A percentile compares a stretch with the other conserved stretches of the same genome.
Conservation (phyloP, 2,888 invertebrate genomes). For the Drosophila nr. perissopoda region DNA sequence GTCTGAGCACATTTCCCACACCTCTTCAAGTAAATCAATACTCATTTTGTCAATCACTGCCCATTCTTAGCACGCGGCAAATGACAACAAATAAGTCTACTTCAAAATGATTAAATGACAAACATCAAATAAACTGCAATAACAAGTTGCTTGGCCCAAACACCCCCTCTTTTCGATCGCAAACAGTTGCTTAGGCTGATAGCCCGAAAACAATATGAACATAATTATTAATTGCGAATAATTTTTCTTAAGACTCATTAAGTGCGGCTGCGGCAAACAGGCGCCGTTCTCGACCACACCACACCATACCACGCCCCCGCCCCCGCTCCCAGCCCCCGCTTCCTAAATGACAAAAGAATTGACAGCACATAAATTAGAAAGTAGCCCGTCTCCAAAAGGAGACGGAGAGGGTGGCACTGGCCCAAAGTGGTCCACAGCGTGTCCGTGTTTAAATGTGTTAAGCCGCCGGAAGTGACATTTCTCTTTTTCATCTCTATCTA, state of each 20-base stretch:
- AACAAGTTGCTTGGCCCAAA: constrained; percentile 53
- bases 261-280: constrained; percentile 71
- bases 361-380: constrained; percentile 81
- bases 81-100: constrained; percentile 75
- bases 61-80: constrained; percentile 42
- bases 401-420: constrained; percentile 27
- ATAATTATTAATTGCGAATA: constrained; percentile 80
- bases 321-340: constrained; percentile 11
- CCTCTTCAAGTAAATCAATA: constrained; percentile 2
- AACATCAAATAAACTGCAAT: constrained; percentile 80
- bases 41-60: constrained; percentile 38
- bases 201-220: constrained; percentile 73
- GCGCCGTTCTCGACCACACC: constrained; percentile 57
- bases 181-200: constrained; percentile 31
- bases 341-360: constrained; percentile 78
- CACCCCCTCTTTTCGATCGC: constrained; percentile 31
- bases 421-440: constrained; percentile 56
- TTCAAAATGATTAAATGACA: constrained; percentile 76
- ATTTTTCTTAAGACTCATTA: constrained; percentile 81
- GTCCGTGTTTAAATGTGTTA: constrained; percentile 74
- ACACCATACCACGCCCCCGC: constrained; percentile 12
- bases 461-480: constrained; percentile 79
- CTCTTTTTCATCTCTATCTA: constrained; percentile 43
- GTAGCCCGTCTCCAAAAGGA: constrained; percentile 50
- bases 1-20: not conserved